Evolutionary conservation across 2,888 invertebrate genomes (phyloP).

Genomic region (Eupithecia abbreviata): DNA sequence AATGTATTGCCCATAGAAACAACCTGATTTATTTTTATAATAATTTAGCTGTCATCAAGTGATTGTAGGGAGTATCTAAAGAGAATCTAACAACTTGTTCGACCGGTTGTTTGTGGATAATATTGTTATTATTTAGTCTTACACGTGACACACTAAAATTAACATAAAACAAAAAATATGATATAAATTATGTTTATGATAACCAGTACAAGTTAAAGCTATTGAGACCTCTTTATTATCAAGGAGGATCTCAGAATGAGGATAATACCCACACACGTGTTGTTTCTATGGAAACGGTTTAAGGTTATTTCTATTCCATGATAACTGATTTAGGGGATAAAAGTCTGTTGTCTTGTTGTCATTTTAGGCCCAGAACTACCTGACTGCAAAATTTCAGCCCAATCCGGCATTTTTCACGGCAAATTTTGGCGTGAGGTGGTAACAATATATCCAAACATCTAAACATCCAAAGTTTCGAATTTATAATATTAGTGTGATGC

Average conservation of each 20-base stretch:
- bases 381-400: no score
- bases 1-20: background rate
- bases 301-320: no score
- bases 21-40: constrained; percentile 37
- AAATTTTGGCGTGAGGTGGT: no score
- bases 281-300: no score
- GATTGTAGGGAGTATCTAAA: constrained; percentile 32
- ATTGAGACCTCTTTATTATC: background rate
- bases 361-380: no score
- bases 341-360: no score
- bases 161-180: background rate
- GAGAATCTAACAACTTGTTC: constrained; percentile 26
- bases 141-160: background rate
- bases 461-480: no score
- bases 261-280: background rate
- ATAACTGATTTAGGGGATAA: no score
- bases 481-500: no score
- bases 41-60: constrained; percentile 31
- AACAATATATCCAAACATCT: no score
- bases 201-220: background rate
- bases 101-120: constrained; percentile 36
- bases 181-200: background rate
- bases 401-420: no score
- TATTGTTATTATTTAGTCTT: constrained; percentile 16
- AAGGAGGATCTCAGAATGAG: background rate